phyloP scores from a whole-genome alignment of 2,797 vertebrate genomes.

The Nasua narica region DNA sequence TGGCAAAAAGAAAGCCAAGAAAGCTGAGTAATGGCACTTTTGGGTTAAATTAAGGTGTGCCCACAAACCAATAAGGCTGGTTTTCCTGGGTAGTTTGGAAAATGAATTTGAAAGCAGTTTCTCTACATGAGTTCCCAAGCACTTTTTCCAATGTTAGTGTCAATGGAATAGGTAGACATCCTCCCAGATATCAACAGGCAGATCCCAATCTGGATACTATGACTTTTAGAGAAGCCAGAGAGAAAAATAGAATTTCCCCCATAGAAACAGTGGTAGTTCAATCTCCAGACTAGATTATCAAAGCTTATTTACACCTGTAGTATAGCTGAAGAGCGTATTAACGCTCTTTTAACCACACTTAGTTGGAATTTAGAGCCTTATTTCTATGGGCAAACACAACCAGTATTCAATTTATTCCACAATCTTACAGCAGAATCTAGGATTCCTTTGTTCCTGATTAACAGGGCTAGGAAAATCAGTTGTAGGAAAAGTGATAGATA shows the following conservation, averaged over 20 bases:
- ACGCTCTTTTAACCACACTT: neutral
- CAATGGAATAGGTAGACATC: neutral
- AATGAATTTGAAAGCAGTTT: conserved; percentile 52
- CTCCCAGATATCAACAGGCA: neutral
- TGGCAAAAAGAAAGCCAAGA: conserved; percentile 43
- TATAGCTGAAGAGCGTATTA: neutral
- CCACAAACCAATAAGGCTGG: conserved; percentile 8
- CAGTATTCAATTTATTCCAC: neutral
- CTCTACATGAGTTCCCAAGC: neutral
- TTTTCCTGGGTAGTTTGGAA: conserved; percentile 29
- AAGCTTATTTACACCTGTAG: neutral
- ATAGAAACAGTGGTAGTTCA: neutral
- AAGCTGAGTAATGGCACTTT: neutral
- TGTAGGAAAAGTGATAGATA: neutral
- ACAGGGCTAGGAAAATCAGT: neutral
- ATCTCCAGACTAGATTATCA: neutral
- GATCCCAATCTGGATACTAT: neutral
- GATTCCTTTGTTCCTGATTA: neutral
- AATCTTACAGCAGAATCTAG: neutral
- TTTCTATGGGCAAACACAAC: neutral
- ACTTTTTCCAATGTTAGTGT: neutral
- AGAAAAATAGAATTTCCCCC: neutral
- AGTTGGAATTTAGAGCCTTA: neutral
- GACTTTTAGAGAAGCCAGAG: neutral
- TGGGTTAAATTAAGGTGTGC: neutral